Conservation (phyloP, 1,140 invertebrate genomes). For the Drosophila santomea region DNA sequence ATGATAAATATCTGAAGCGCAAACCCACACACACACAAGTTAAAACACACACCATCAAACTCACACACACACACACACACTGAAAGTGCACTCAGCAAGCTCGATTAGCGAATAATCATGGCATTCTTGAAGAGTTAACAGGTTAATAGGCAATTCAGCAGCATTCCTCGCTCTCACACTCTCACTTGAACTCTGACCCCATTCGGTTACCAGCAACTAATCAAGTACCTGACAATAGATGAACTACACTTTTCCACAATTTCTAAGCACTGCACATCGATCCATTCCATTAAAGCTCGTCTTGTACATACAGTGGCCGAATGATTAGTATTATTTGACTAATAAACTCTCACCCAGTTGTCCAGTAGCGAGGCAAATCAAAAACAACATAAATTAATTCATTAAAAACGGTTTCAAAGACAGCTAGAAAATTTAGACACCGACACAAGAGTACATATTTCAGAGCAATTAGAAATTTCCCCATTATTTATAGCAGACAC, state of each 20-base stretch:
- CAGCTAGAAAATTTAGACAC: constrained; percentile 49
- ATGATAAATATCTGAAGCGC: constrained; percentile 23
- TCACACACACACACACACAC: constrained; percentile 18
- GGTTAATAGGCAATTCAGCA: neutral
- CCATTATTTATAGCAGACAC: constrained; percentile 17
- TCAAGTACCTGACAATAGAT: constrained; percentile 84
- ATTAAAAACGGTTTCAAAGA: constrained; percentile 72
- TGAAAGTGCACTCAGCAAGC: constrained; percentile 40
- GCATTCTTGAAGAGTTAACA: constrained; percentile 35
- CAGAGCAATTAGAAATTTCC: constrained; percentile 27
- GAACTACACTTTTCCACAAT: constrained; percentile 34
- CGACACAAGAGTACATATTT: constrained; percentile 18
- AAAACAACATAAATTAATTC: constrained; percentile 34
- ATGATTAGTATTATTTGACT: constrained; percentile 25
- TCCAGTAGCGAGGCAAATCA: constrained; percentile 16
- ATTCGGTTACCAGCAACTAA: constrained; percentile 55
- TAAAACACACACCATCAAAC: neutral
- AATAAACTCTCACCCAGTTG: constrained; percentile 42
- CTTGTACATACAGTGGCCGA: constrained; percentile 57
- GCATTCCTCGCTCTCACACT: neutral
- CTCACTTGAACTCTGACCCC: constrained; percentile 9
- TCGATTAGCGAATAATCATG: constrained; percentile 38
- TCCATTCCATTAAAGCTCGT: constrained; percentile 23
- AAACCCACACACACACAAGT: constrained; percentile 15
- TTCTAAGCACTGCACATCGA: constrained; percentile 5